Evolutionary conservation across 1,140 invertebrate species (phyloP).

Genomic region (Drosophila ogumai): DNA sequence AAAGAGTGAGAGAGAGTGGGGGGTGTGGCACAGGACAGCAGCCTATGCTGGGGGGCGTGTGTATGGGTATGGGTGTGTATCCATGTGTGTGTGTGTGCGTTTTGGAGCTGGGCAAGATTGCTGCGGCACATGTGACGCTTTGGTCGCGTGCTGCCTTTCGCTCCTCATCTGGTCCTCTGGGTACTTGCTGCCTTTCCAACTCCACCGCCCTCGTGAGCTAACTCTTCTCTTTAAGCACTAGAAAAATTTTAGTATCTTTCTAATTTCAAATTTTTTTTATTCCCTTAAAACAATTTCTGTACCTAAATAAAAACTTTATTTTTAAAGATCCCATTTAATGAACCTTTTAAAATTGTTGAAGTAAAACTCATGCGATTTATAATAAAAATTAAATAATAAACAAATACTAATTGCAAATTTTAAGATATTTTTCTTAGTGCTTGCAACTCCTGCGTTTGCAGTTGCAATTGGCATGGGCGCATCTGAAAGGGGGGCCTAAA

Average conservation of each 20-base stretch:
- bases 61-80: constrained; percentile 26
- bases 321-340: neutral
- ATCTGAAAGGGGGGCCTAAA: constrained; percentile 5
- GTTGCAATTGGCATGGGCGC: constrained; percentile 58
- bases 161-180: constrained; percentile 43
- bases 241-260: neutral
- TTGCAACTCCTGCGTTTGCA: constrained; percentile 49
- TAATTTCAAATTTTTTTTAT: neutral
- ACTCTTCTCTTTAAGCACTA: neutral
- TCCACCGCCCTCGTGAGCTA: neutral
- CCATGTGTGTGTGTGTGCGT: constrained; percentile 5
- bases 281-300: neutral
- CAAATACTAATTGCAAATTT: too few species aligned
- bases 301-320: neutral
- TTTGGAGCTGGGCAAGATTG: constrained; percentile 54
- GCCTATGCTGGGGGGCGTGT: constrained; percentile 11
- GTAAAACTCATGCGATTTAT: neutral
- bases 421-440: neutral
- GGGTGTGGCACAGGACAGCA: constrained; percentile 5
- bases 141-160: constrained; percentile 75
- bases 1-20: neutral
- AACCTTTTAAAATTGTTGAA: neutral
- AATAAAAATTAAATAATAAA: neutral
- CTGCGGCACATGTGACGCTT: constrained; percentile 80
- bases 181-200: constrained; percentile 7